A percentile compares a stretch with the other conserved stretches of the same genome.
Conservation (phyloP, 2,797 vertebrate species). For the Silurus aristotelis region DNA sequence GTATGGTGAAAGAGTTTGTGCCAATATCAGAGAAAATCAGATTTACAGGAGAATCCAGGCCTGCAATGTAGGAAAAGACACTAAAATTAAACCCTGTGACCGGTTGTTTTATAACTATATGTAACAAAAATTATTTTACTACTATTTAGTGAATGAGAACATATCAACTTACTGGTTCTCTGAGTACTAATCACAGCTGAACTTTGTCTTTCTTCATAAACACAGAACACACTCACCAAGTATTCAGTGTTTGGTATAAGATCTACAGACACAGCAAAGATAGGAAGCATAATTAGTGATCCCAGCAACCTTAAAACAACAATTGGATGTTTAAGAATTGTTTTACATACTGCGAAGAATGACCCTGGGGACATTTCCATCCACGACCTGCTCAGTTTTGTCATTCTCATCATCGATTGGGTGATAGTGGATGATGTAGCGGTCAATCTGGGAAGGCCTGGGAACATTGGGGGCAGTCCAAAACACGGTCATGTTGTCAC, state of each 20-base stretch:
- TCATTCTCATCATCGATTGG: constrained; percentile 89
- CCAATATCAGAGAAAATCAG: constrained; percentile 90
- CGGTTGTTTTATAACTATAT: not conserved
- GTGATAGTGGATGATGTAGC: constrained; percentile 83
- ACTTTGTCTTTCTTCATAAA: constrained; percentile 89
- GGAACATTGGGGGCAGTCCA: constrained; percentile 85
- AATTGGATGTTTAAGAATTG: not conserved
- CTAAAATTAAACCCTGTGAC: not conserved
- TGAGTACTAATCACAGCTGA: constrained; percentile 80
- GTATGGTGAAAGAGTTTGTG: constrained; percentile 90
- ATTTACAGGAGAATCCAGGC: constrained; percentile 85
- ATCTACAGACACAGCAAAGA: constrained; percentile 70
- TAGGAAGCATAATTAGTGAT: not conserved
- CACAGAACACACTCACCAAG: constrained; percentile 87
- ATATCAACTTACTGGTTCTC: constrained; percentile 82
- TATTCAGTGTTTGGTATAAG: constrained; percentile 92
- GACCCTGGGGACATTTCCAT: constrained; percentile 74
- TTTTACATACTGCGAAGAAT: constrained; percentile 82
- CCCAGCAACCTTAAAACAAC: not conserved
- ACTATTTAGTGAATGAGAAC: not conserved
- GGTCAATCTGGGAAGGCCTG: constrained; percentile 77
- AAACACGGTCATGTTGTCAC: constrained; percentile 83
- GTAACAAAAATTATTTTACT: not conserved
- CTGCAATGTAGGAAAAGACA: constrained; percentile 65
- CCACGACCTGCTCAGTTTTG: constrained; percentile 79